A percentile compares a stretch with the other conserved stretches of the same genome.
These are phyloP conservation scores for Crotalus viridis DNA, from an alignment of 2,113 vertebrate genomes.

Conservation along the genomic window DNA sequence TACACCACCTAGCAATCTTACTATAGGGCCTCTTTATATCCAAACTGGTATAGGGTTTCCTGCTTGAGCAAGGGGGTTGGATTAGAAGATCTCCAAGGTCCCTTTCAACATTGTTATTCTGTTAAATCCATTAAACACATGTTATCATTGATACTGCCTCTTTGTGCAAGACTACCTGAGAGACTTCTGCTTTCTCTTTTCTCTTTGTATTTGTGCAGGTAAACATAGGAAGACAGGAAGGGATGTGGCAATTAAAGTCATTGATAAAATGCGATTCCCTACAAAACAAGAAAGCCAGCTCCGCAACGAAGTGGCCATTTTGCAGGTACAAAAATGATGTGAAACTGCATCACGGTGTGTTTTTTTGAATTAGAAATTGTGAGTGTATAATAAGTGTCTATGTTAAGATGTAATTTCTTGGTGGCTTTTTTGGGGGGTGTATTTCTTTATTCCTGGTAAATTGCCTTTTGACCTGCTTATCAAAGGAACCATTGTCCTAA, in stretches of 20 bases:
- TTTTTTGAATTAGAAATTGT: neutral
- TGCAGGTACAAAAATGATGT: conserved; percentile 82
- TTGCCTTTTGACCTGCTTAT: neutral
- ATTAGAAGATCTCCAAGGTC: neutral
- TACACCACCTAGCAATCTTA: too few relatives aligned
- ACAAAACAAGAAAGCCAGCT: conserved; percentile 99
- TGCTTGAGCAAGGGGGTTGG: neutral
- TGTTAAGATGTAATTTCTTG: neutral
- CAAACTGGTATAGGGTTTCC: neutral
- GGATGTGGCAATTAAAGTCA: conserved; percentile 98
- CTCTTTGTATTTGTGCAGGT: conserved; percentile 69
- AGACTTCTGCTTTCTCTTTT: conserved; percentile 2
- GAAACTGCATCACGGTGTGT: neutral
- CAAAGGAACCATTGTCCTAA: neutral
- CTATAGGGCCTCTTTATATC: too few relatives aligned
- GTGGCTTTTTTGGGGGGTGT: neutral
- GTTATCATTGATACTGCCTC: neutral
- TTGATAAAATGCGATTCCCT: conserved; percentile 98
- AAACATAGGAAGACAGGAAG: conserved; percentile 98
- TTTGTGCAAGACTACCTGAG: conserved; percentile 21
- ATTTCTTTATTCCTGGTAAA: neutral
- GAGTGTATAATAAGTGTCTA: neutral
- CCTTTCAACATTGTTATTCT: neutral
- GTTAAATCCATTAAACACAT: neutral
- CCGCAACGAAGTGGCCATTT: conserved; percentile 96